Percentiles rank a stretch among this genome's conserved stretches.
Conservation (phyloP, 2,888 invertebrate species). For the Camptogramma bilineatum region DNA sequence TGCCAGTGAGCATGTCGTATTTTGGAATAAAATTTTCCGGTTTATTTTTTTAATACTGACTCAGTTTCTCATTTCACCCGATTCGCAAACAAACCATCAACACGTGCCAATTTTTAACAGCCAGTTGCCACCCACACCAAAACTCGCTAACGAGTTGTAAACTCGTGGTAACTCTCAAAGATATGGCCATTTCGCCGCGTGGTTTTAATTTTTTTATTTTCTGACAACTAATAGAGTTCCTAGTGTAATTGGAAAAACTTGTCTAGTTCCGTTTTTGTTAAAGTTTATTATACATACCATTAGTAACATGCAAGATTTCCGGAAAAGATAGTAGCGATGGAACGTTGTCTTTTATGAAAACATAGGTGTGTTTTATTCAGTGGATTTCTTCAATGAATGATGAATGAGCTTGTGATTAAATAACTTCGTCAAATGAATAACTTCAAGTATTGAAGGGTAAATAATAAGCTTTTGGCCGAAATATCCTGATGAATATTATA, state of each 20-base stretch:
- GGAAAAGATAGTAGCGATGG: conserved; percentile 17
- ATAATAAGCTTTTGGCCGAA: not conserved
- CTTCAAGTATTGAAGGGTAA: not conserved
- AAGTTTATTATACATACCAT: conserved; percentile 22
- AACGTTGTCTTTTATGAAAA: conserved; percentile 6
- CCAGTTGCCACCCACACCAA: not conserved
- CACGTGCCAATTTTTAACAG: not conserved
- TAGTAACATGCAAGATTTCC: conserved; percentile 24
- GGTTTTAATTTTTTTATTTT: conserved; percentile 36
- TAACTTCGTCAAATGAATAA: not conserved
- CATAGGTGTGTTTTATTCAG: not conserved
- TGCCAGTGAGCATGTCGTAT: no score
- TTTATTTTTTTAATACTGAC: no score
- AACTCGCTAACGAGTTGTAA: not conserved
- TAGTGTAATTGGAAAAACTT: conserved; percentile 24
- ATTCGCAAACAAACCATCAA: not conserved
- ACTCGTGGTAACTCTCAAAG: conserved; percentile 22
- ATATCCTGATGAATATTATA: not conserved
- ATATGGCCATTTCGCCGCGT: conserved; percentile 30
- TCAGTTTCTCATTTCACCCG: not conserved
- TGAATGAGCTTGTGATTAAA: not conserved
- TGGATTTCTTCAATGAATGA: no score
- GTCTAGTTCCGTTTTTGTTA: conserved; percentile 27
- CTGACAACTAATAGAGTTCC: conserved; percentile 30
- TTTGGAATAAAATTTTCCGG: no score